A percentile compares a stretch with the other conserved stretches of the same genome.
These are phyloP conservation scores for Callospermophilus lateralis DNA, from an alignment of 2,113 vertebrate genomes.

Conservation along the genomic window DNA sequence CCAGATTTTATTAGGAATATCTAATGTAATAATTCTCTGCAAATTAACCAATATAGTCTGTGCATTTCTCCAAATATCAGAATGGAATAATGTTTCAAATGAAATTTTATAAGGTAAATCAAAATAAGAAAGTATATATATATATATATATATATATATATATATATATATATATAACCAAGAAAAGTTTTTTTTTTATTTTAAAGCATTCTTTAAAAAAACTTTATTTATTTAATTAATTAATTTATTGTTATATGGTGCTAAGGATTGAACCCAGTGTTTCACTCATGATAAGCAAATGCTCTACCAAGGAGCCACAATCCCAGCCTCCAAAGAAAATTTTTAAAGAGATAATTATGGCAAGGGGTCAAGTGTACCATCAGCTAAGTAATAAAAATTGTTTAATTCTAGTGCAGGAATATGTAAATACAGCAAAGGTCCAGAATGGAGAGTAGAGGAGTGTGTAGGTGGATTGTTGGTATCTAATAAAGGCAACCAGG, in stretches of 20 bases:
- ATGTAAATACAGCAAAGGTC: neutral
- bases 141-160: neutral
- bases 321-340: neutral
- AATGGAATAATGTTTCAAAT: neutral
- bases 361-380: neutral
- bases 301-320: too few relatives aligned
- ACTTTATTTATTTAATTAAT: too few relatives aligned
- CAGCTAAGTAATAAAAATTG: neutral
- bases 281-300: too few relatives aligned
- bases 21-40: neutral
- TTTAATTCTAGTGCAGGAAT: neutral
- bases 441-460: neutral
- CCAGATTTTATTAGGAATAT: neutral
- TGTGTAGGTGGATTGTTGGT: neutral
- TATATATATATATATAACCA: neutral
- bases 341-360: neutral
- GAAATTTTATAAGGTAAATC: neutral
- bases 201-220: neutral
- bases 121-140: neutral
- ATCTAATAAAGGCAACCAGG: neutral
- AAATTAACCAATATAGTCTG: neutral
- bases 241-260: too few relatives aligned
- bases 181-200: neutral
- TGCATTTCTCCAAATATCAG: neutral
- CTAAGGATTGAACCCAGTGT: too few relatives aligned